phyloP scores from a whole-genome alignment of 2,113 vertebrate genomes.

The cattle (Bos taurus) region ARS-UCD2.0 NC_037357.1:30842001-30842500 shows the following conservation, averaged over 20 bases:
- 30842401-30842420: neutral
- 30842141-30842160: neutral
- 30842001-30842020: too few relatives aligned
- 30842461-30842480: neutral
- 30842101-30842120: neutral
- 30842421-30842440: neutral
- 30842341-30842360: neutral
- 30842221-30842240: neutral
- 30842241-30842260: neutral
- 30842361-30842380: neutral
- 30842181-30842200: neutral
- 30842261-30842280: neutral
- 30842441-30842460: neutral
- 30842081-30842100: too few relatives aligned
- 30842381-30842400: neutral
- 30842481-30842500: neutral
- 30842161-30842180: neutral
- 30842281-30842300: neutral
- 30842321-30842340: neutral
- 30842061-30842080: too few relatives aligned
- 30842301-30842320: neutral
- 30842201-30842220: neutral
- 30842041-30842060: too few relatives aligned
- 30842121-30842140: neutral
- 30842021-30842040: too few relatives aligned